Evolutionary conservation across 2,888 invertebrate species (phyloP).

Genomic region (Drosophila prolongata): DNA sequence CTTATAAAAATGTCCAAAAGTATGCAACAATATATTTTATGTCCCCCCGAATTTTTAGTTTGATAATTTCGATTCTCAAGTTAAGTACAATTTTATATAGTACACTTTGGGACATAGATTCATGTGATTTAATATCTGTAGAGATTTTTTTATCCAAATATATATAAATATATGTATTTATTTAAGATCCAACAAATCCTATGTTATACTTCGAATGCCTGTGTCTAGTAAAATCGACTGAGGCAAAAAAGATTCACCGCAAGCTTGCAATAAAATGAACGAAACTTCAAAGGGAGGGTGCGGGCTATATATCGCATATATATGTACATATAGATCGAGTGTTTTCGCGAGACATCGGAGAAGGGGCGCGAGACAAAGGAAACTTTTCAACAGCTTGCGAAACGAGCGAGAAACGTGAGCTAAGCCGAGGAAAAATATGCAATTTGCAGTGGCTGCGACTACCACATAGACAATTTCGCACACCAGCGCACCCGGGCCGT

Average conservation of each 20-base stretch:
- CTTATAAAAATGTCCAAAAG: too few relatives aligned
- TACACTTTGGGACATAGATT: too few relatives aligned
- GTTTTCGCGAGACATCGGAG: constrained; percentile 2
- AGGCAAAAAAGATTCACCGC: constrained; percentile 16
- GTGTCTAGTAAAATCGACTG: not conserved
- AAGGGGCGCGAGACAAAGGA: constrained; percentile 39
- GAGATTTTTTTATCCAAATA: too few relatives aligned
- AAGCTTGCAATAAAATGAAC: constrained; percentile 45
- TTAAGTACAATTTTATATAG: too few relatives aligned
- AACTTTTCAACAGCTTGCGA: constrained; percentile 60
- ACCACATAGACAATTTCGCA: constrained; percentile 17
- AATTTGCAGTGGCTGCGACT: constrained; percentile 48
- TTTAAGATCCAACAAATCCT: too few relatives aligned
- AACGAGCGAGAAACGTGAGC: constrained; percentile 59
- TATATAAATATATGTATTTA: too few relatives aligned
- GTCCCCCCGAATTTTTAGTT: too few relatives aligned
- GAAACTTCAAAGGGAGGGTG: constrained; percentile 44
- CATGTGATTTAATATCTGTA: too few relatives aligned
- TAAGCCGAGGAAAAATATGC: constrained; percentile 50
- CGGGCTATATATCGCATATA: constrained; percentile 12
- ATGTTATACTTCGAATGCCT: too few relatives aligned
- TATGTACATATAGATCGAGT: constrained; percentile 22
- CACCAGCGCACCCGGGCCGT: not conserved
- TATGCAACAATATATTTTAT: too few relatives aligned
- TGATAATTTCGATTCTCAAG: too few relatives aligned